These are phyloP conservation scores for Bothrops jararaca DNA, from an alignment of 2,113 vertebrate species.

Conservation along the genomic window DNA sequence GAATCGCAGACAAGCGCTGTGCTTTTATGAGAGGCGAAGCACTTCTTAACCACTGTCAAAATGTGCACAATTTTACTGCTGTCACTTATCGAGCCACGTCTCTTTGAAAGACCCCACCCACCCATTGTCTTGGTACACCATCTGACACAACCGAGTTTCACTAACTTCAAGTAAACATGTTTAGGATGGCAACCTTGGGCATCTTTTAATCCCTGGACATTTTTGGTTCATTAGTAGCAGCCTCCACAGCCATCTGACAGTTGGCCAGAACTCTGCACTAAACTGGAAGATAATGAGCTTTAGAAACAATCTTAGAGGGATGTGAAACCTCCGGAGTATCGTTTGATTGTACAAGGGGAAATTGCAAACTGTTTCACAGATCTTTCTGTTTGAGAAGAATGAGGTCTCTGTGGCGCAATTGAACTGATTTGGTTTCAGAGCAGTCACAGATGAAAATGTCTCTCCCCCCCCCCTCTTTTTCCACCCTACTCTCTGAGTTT, in stretches of 20 bases:
- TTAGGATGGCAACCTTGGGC: constrained; percentile 40
- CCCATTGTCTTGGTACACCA: background rate
- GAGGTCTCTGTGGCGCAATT: constrained; percentile 27
- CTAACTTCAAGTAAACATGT: constrained; percentile 5
- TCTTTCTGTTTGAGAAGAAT: constrained; percentile 21
- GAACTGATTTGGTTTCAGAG: constrained; percentile 30
- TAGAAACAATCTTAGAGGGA: constrained; percentile 56
- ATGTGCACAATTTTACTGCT: background rate
- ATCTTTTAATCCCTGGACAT: constrained; percentile 53
- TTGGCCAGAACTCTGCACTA: constrained; percentile 49
- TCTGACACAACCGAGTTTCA: background rate
- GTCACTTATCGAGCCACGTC: constrained; percentile 5
- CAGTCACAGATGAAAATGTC: background rate
- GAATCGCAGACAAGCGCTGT: background rate
- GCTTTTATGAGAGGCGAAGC: background rate
- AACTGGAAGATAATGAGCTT: constrained; percentile 58
- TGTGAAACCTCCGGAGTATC: constrained; percentile 37
- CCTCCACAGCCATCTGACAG: constrained; percentile 51
- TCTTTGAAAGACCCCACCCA: background rate
- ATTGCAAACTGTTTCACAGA: constrained; percentile 29
- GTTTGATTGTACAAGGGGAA: constrained; percentile 45
- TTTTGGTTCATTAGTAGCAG: constrained; percentile 54
- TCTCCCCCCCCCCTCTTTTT: background rate
- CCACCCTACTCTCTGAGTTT: background rate
- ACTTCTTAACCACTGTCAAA: background rate